Evolutionary conservation across 2,113 vertebrate species (phyloP), one percentile per base, ranked within the genome.

Genomic region (Syrrhaptes paradoxus): DNA sequence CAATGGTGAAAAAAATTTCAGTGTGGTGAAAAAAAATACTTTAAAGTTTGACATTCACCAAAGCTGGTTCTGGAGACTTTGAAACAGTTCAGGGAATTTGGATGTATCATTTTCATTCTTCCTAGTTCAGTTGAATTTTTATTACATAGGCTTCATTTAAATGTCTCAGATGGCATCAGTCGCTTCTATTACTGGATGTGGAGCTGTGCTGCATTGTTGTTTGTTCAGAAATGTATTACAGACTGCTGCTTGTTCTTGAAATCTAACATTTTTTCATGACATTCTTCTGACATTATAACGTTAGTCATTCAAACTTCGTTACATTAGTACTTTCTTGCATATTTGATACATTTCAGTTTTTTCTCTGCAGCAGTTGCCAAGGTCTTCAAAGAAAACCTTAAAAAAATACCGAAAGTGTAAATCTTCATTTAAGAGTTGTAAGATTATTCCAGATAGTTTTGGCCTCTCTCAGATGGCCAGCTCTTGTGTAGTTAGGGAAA

Each of bases 271-370:
- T 90, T 87, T 85, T 75, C n/a, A 6, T 87, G 16, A 86, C 49
- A 24, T 92, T 90, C 95, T 95, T 78, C 79, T 95, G 76, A 78
- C 70, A 45, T 85, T 88, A 22, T 66, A 90, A 80, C 34, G 77
- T 70, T 13, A 95, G 45, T 78, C 49, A 45, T 59, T 93, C 65
- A 89, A 63, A 75, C 41, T 73, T 82, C 58, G 57, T 86, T 59
- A 24, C 21, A 24, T 71, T 91, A 82, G 46, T 65, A 79, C 52
- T 79, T 92, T 38, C 66, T 89, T 72, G 52, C 57, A 68, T 93
- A 87, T 93, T 93, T 95, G 94, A 87, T 91, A 26, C 25, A 29
- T 65, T 89, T 63, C 61, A 93, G 52, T 71, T 94, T 76, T 85
- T 41, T 68, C 61, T 74, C 48, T 81, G 73, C 24, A 49, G 19